Evolutionary conservation across 2,888 invertebrate species (phyloP), one percentile per base, ranked within the genome.

Genomic region (Hesperia comma): DNA sequence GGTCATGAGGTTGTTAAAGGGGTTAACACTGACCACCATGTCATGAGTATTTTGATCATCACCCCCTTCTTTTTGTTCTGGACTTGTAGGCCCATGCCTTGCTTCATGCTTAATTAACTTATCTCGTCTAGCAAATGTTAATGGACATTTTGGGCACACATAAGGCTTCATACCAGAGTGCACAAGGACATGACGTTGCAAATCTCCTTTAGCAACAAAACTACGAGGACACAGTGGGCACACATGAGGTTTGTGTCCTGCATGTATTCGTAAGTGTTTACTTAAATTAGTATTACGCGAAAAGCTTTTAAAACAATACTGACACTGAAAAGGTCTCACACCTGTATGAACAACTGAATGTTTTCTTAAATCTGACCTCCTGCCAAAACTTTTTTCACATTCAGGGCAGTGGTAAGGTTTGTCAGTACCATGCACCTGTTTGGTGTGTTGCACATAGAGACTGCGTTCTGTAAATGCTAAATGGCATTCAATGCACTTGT

Each of bases 331-430:
- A 0, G 96, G 96, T 71, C 96, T 94, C 55, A 95, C 93, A 6
- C 96, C 96, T n/a, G 96, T 95, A 75, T 96, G 96, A 0, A 96
- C 96, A 71, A 96, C 94, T 33, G 95, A 95, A 84, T 96, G 96
- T 75, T 96, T 96, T 70, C 95, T 92, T 49, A 96, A 83, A 84
- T 96, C 96, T 8, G 95, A 95, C 57, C 96, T 89, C 19, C 96
- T 89, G 0, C 95, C 95, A 82, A 96, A 96, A 54, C 94, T 94
- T 77, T 95, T 94, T 21, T 94, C 94, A 84, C 96, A 96, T 75
- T 95, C 94, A 0, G 94, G 94, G 76, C 96, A 96, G 41, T 95
- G 93, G 77, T 95, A 96, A 0, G 96, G 96, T 71, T 95, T 95
- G 72, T 95, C 95, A 75, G 94, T 94, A 68, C 95, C 94, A 81